These are phyloP conservation scores for Helostoma temminkii DNA, from an alignment of 2,797 vertebrate genomes.

Conservation along the genomic window DNA sequence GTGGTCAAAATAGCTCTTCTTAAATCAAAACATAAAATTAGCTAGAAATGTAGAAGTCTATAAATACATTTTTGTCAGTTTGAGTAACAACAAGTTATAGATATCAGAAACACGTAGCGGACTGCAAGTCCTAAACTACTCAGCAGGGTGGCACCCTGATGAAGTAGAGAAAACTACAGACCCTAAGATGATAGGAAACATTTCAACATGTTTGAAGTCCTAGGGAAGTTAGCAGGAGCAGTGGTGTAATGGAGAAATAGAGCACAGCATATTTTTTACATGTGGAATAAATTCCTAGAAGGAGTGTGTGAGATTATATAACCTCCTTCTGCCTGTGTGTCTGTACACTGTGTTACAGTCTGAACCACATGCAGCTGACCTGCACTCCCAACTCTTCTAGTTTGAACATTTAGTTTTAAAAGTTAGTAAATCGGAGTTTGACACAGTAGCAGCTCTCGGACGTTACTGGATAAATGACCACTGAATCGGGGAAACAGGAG, in stretches of 20 bases:
- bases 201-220: no score
- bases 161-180: no score
- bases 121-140: no score
- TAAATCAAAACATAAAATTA: no score
- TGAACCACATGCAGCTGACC: constrained; percentile 34
- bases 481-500: no score
- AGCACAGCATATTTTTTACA: neutral
- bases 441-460: neutral
- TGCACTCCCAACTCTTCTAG: no score
- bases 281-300: constrained; percentile 50
- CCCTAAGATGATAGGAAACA: neutral
- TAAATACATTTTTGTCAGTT: no score
- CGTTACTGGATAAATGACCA: neutral
- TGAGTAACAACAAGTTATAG: no score
- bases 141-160: no score
- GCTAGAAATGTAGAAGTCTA: no score
- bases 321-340: constrained; percentile 13
- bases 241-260: neutral
- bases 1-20: no score
- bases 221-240: neutral
- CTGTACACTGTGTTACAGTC: constrained; percentile 31
- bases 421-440: constrained; percentile 20
- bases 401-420: neutral
- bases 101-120: no score
- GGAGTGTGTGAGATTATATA: constrained; percentile 29